Evolutionary conservation across 2,888 invertebrate genomes (phyloP), one percentile per base, ranked within the genome.

Genomic region (Rhyacophila evoluta): DNA sequence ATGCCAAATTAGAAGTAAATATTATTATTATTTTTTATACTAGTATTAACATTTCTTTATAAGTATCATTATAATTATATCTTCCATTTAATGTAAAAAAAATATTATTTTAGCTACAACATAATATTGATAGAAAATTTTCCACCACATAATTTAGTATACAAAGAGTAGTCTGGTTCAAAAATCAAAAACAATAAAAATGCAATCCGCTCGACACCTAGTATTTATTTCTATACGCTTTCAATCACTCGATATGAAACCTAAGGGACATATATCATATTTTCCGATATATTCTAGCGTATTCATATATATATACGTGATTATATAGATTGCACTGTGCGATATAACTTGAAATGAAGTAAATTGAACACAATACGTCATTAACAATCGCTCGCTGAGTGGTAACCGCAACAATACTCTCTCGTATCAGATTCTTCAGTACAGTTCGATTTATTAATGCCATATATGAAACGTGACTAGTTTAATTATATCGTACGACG

Each of bases 321-420:
- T 2, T 6, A 55, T 25, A 55, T 55, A 19, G 12, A 25, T 25
- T 55, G 0, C 55, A 8, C 10, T 6, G 55, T 55, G 10, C 55
- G 25, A 10, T 55, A 55, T 55, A 55, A 55, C 55, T 12, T 55
- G 12, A 10, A 25, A 55, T 19, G 55, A 70, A 36, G 36, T 70
- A 70, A 70, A 33, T 36, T 36, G 70, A 29, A 36, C 70, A 70
- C 70, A 70, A 70, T 70, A 70, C 70, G 33, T 70, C 70, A 70
- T 70, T 70, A 70, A 28, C 70, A 55, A 55, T 70, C 36, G 70
- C 33, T 70, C 33, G 70, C 70, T 19, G 70, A 36, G 33, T 29
- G 70, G 15, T 19, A 12, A 36, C 70, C 36, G 36, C 36, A 70
- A 70, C 36, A 70, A 70, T 70, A 70, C 29, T 33, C 36, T 36